These are phyloP conservation scores for Hypocryptadius cinnamomeus DNA, from an alignment of 2,113 vertebrate genomes.

Conservation along the genomic window DNA sequence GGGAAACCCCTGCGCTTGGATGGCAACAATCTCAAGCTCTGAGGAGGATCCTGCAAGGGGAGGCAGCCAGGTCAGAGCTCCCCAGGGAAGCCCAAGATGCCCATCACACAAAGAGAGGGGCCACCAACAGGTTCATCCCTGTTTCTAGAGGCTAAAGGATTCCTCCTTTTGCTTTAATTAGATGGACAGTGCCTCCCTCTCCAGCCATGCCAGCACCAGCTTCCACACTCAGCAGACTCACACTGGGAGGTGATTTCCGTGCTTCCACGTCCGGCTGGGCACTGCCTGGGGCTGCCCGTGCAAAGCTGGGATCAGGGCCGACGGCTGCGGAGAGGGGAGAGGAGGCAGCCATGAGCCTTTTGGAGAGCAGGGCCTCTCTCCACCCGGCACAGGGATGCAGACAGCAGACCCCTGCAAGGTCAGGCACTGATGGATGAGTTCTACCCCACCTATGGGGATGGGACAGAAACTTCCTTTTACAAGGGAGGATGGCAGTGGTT, in stretches of 20 bases:
- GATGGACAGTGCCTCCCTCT: not conserved
- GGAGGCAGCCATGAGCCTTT: not conserved
- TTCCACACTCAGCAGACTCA: constrained; percentile 35
- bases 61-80: not conserved
- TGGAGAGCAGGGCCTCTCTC: not conserved
- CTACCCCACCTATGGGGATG: not conserved
- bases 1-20: constrained; percentile 65
- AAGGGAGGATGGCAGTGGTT: not conserved
- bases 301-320: not conserved
- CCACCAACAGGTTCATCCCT: not conserved
- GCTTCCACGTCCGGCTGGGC: not conserved
- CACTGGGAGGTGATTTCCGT: constrained; percentile 65
- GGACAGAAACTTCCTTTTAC: not conserved
- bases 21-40: constrained; percentile 82
- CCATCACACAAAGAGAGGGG: not conserved
- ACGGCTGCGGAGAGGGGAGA: constrained; percentile 38
- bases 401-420: not conserved
- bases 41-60: constrained; percentile 77
- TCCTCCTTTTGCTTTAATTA: not conserved
- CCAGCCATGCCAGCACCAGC: not conserved
- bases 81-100: not conserved
- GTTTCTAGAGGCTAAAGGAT: not conserved
- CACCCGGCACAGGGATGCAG: not conserved
- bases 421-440: not conserved
- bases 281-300: not conserved